These are phyloP conservation scores for Hippoglossus stenolepis DNA, from an alignment of 2,113 vertebrate species.

Conservation along the genomic window DNA sequence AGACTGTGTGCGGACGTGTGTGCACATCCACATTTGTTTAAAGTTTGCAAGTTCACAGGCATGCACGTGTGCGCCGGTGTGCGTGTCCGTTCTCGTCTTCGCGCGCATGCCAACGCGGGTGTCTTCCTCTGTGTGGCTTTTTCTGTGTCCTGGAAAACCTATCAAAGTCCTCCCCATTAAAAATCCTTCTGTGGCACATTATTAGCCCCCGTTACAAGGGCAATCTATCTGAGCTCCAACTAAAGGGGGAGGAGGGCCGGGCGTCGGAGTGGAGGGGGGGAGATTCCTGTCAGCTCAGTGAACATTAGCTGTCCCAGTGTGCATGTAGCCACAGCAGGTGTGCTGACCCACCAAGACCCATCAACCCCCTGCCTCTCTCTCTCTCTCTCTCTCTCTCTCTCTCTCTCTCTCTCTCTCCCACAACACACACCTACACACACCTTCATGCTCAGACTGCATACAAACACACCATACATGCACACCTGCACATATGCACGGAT, in stretches of 20 bases:
- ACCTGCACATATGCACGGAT: slow-evolving; percentile 20
- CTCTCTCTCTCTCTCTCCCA: not conserved
- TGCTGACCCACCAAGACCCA: slow-evolving; percentile 83
- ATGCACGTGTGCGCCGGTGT: slow-evolving; percentile 38
- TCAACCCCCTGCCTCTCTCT: slow-evolving; percentile 70
- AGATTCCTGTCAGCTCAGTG: slow-evolving; percentile 84
- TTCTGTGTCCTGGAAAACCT: slow-evolving; percentile 74
- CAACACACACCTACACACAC: slow-evolving; percentile 37
- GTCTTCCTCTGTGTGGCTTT: slow-evolving; percentile 59
- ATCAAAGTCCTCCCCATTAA: slow-evolving; percentile 85
- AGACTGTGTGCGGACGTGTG: slow-evolving; percentile 52
- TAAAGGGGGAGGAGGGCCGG: slow-evolving; percentile 70
- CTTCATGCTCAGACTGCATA: slow-evolving; percentile 9
- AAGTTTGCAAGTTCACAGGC: slow-evolving; percentile 58
- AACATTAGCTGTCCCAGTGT: slow-evolving; percentile 84
- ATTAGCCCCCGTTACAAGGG: slow-evolving; percentile 85
- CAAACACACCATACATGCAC: slow-evolving; percentile 41
- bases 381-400: slow-evolving; percentile 26
- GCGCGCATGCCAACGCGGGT: slow-evolving; percentile 46
- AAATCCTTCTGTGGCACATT: slow-evolving; percentile 81
- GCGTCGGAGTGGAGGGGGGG: slow-evolving; percentile 65
- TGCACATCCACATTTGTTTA: slow-evolving; percentile 52
- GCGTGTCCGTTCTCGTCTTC: slow-evolving; percentile 62
- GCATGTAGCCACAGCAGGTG: slow-evolving; percentile 87
- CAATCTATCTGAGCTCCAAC: slow-evolving; percentile 79